phyloP scores from a whole-genome alignment of 2,113 vertebrate species.

The Cebus imitator region DNA sequence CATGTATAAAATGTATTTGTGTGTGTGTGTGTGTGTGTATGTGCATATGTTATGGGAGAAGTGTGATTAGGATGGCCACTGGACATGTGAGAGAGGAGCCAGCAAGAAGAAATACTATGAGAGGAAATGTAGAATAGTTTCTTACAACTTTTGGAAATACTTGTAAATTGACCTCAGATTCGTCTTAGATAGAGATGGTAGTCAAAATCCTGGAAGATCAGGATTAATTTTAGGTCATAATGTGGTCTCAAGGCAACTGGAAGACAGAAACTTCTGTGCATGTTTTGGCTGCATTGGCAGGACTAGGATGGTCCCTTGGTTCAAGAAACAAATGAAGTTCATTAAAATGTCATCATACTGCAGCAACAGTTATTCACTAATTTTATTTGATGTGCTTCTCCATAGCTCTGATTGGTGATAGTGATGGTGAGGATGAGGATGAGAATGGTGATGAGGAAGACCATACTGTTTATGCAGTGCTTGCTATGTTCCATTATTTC shows the following conservation, averaged over 20 bases:
- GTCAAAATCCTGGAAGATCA: neutral
- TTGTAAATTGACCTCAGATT: neutral
- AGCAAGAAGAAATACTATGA: neutral
- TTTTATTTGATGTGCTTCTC: neutral
- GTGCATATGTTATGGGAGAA: neutral
- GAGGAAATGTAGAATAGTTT: neutral
- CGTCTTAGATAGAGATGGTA: neutral
- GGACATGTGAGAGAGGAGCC: neutral
- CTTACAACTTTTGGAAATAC: neutral
- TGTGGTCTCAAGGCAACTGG: neutral
- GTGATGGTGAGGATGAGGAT: neutral
- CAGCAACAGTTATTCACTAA: neutral
- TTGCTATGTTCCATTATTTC: neutral
- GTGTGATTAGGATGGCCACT: too few relatives aligned
- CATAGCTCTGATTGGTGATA: neutral
- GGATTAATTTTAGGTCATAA: neutral
- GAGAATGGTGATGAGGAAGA: neutral
- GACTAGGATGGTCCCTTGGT: neutral
- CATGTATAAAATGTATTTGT: too few relatives aligned
- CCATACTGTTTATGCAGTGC: fast-evolving
- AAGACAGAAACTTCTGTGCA: neutral
- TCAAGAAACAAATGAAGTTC: neutral
- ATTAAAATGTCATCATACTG: neutral
- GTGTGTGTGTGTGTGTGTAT: neutral
- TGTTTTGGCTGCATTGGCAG: neutral